Base-by-base conservation (phyloP, 2,113 vertebrate species). In the Lagopus muta region DNA sequence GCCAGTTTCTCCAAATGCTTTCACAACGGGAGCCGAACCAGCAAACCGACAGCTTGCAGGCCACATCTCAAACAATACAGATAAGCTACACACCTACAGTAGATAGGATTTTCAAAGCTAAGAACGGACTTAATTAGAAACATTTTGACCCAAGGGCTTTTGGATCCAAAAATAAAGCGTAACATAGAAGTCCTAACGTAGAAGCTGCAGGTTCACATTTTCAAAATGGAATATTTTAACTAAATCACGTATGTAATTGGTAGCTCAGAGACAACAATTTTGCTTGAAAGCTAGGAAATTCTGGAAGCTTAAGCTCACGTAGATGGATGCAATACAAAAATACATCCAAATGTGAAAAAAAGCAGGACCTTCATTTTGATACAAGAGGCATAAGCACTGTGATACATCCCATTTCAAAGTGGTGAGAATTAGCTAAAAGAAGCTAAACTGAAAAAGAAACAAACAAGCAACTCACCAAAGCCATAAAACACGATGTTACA, bases 151-250 rank as follows among this genome's bases (percentile, higher is more conserved):
- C n/a, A 65, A 12, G 10, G 62, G 50, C 28, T 71, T 88, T 86
- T 78, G 25, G 62, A 93, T 79, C 16, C 45, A 75, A 75, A 84
- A 82, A 60, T 47, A 67, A 92, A 92, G 22, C 55, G 61, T 5
- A 61, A 91, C 10, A 28, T 32, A 90, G 83, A n/a, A 52, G 55
- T 21, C 8, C 21, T n/a, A 57, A 50, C 47, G 67, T 0, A 7
- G 38, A 89, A 95, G 93, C 61, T 58, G 28, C 54, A 61, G 1
- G 15, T 30, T 62, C 27, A 5, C 20, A 4, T 75, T 81, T 67
- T 57, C 86, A 57, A 65, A 92, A n/a, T 4, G 6, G 36, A 62
- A 11, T 42, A 52, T 58, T 58, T 72, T 1, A 57, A 83, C 69
- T 45, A 66, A 32, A 76, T 54, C 21, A 62, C 25, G 48, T n/a